Evolutionary conservation across 2,797 vertebrate genomes (phyloP), one percentile per base, ranked within the genome.

Genomic region (Parauchenoglanis punctatus): DNA sequence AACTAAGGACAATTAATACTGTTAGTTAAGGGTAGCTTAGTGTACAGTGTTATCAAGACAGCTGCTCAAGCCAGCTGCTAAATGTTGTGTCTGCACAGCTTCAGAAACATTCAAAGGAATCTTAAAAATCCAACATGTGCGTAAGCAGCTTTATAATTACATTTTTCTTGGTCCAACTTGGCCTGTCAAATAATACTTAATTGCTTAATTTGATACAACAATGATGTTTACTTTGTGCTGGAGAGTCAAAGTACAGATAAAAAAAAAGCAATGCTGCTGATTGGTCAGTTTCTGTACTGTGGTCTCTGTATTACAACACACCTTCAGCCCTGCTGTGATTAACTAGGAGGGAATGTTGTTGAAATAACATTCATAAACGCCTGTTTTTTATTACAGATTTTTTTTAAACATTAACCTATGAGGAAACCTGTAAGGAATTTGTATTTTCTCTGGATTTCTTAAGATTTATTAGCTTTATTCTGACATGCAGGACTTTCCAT

Each of bases 231-330:
- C 78, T 63, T 49, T 68, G n/a, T 35, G 81, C 81, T 83, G 63
- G 61, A 68, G 46, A 46, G 25, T 67, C 49, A 81, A 59, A 81
- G 20, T 44, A 35, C 56, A 61, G 56, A 83, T 58, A 81, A 17
- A 59, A 81, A 58, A 1, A 92, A 93, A 90, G 25, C 91, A 89
- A 78, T 91, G 91, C 67, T 92, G 92, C 89, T 92, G 90, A 28
- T 93, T 94, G 90, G 92, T 93, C 77, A 93, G 90, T 89, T 93
- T 93, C 89, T 92, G 92, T 58, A 92, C 91, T 0, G 92, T 93
- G 83, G 89, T 91, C 20, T 93, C 23, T 81, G 58, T 80, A 59
- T 59, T 35, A 80, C 28, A 40, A 77, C 92, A 93, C 85, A 92
- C 91, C 78, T 91, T 84, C 44, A 93, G 87, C 86, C 91, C 89